Conservation (phyloP, 2,888 invertebrate genomes). For the Stenchaetothrips biformis region DNA sequence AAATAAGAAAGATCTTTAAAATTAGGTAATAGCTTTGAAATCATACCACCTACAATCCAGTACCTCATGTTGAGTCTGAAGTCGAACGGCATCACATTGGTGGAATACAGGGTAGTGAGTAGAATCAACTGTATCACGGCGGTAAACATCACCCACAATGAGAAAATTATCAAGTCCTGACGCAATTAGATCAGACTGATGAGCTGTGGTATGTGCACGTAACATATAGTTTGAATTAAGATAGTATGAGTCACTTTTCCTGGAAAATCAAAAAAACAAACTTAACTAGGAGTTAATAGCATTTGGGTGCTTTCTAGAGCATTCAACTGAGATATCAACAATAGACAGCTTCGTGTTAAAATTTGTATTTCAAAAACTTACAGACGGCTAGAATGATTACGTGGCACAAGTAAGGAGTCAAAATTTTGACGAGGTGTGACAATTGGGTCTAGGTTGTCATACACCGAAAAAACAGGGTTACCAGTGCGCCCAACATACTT, state of each 20-base stretch:
- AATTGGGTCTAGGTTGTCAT: constrained; percentile 77
- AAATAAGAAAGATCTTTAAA: background rate
- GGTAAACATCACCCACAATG: constrained; percentile 91
- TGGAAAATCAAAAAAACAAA: background rate
- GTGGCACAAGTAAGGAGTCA: constrained; percentile 82
- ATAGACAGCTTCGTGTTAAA: background rate
- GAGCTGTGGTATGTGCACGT: constrained; percentile 90
- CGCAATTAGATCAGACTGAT: constrained; percentile 80
- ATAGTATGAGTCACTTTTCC: constrained; percentile 91
- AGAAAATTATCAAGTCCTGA: constrained; percentile 88
- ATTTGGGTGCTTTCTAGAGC: too few relatives aligned
- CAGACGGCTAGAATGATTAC: constrained; percentile 75
- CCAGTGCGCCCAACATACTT: constrained; percentile 69
- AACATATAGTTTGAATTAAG: constrained; percentile 72
- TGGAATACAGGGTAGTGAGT: constrained; percentile 98
- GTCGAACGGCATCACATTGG: constrained; percentile 84
- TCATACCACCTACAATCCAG: background rate
- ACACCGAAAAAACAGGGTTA: constrained; percentile 76
- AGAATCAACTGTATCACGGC: constrained; percentile 90
- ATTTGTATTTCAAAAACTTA: constrained; percentile 35
- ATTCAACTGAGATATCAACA: background rate
- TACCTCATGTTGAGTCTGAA: constrained; percentile 65
- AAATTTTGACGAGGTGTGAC: constrained; percentile 89
- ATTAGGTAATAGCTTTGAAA: background rate
- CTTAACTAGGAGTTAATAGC: too few relatives aligned